Percentiles rank a stretch among this genome's conserved stretches.
phyloP scores from a whole-genome alignment of 2,888 invertebrate genomes.

The Tenthredo distinguenda region DNA sequence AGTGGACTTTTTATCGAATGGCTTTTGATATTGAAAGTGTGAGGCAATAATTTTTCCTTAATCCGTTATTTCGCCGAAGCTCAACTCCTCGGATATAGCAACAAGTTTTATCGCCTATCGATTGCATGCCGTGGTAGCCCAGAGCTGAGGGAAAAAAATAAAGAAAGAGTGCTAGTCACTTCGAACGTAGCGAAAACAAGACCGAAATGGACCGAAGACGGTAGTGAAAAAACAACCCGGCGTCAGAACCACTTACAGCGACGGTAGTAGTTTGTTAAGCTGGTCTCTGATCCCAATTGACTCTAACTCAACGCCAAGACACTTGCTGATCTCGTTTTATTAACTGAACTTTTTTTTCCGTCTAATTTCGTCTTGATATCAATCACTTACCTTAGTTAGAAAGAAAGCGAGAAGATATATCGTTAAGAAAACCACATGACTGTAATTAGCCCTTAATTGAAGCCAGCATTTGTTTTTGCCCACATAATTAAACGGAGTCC shows the following conservation, averaged over 20 bases:
- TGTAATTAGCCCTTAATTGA: not conserved
- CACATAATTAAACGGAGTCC: not conserved
- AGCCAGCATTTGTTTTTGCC: not conserved
- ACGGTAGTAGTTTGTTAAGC: conserved; percentile 43
- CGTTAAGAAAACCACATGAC: not conserved
- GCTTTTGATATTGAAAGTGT: conserved; percentile 25
- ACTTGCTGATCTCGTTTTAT: conserved; percentile 26
- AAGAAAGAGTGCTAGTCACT: conserved; percentile 28
- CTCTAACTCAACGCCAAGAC: conserved; percentile 46
- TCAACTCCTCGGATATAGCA: conserved; percentile 30
- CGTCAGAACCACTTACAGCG: conserved; percentile 46
- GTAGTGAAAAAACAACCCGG: conserved; percentile 42
- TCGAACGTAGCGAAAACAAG: conserved; percentile 38
- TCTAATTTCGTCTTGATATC: not conserved
- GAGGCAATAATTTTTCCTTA: conserved; percentile 39
- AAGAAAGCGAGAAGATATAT: not conserved
- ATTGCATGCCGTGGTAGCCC: conserved; percentile 23
- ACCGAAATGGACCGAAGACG: conserved; percentile 12
- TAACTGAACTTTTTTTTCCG: conserved; percentile 2
- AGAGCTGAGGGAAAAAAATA: conserved; percentile 18
- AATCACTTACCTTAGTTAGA: not conserved
- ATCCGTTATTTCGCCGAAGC: conserved; percentile 43
- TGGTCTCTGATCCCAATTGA: conserved; percentile 47
- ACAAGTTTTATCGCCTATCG: conserved; percentile 49
- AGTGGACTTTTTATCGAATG: not conserved